Evolutionary conservation across 2,888 invertebrate species (phyloP).

Genomic region (Physocephala rufipes): DNA sequence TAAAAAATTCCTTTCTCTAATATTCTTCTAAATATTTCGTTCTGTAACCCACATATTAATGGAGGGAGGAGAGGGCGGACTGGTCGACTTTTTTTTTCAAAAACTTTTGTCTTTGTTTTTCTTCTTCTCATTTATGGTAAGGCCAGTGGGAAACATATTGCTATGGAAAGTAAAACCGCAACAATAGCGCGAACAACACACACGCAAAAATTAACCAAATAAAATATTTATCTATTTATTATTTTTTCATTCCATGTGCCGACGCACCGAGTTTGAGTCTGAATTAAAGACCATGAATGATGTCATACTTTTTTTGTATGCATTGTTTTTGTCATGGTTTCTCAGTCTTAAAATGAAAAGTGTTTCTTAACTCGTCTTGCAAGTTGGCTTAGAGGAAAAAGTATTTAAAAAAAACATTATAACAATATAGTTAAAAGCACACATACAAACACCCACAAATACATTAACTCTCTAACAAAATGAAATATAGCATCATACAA

Average conservation of each 20-base stretch:
- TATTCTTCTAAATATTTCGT: too few species aligned
- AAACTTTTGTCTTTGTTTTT: too few species aligned
- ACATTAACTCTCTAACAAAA: background rate
- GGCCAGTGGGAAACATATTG: background rate
- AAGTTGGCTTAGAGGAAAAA: background rate
- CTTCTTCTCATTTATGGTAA: background rate
- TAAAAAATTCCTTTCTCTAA: too few species aligned
- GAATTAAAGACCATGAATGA: slow-evolving; percentile 3
- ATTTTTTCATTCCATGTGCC: too few species aligned
- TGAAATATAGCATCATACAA: background rate
- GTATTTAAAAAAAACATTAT: background rate
- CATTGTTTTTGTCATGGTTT: slow-evolving; percentile 2
- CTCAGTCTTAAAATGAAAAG: background rate
- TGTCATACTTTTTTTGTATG: slow-evolving; percentile 22
- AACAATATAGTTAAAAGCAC: background rate
- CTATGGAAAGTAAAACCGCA: background rate
- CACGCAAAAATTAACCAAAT: too few species aligned
- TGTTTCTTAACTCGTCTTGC: background rate
- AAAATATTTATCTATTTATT: too few species aligned
- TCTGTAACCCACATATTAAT: too few species aligned
- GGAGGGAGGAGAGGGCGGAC: too few species aligned
- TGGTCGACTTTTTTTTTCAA: too few species aligned
- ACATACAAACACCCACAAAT: slow-evolving; percentile 7
- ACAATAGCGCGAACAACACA: background rate
- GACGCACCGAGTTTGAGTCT: too few species aligned